phyloP scores from a whole-genome alignment of 2,113 vertebrate species.

The Onychostoma macrolepis region DNA sequence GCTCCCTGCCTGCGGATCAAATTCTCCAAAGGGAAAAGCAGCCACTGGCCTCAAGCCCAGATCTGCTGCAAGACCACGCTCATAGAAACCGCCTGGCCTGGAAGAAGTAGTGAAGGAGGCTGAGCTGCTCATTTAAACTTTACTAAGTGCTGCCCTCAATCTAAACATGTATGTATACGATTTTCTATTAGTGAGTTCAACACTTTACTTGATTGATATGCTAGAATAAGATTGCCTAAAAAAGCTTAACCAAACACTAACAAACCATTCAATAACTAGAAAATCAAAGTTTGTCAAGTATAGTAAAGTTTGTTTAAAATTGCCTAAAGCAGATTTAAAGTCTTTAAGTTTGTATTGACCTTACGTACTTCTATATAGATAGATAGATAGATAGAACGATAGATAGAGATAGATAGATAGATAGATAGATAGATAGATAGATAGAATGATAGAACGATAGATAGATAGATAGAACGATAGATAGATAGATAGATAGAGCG shows the following conservation, averaged over 20 bases:
- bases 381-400: neutral
- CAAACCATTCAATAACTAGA: neutral
- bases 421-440: neutral
- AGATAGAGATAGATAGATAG: neutral
- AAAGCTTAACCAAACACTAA: neutral
- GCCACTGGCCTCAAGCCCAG: conserved; percentile 78
- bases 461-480: neutral
- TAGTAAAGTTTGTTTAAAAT: neutral
- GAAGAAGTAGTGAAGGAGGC: neutral
- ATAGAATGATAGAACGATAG: neutral
- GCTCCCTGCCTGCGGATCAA: conserved; percentile 83
- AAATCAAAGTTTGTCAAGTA: neutral
- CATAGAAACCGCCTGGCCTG: conserved; percentile 66
- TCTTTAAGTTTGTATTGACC: neutral
- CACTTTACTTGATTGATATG: neutral
- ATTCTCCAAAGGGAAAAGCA: conserved; percentile 86
- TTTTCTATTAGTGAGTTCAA: neutral
- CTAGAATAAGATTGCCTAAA: neutral
- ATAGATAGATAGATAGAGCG: too few species aligned
- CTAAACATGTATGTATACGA: neutral
- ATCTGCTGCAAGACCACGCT: conserved; percentile 65
- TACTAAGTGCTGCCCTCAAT: neutral
- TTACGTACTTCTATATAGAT: neutral
- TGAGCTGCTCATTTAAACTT: conserved; percentile 29
- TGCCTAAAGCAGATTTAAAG: neutral